Evolutionary conservation across 2,113 vertebrate genomes (phyloP), one percentile per base, ranked within the genome.

Genomic region (Aegithalos caudatus): DNA sequence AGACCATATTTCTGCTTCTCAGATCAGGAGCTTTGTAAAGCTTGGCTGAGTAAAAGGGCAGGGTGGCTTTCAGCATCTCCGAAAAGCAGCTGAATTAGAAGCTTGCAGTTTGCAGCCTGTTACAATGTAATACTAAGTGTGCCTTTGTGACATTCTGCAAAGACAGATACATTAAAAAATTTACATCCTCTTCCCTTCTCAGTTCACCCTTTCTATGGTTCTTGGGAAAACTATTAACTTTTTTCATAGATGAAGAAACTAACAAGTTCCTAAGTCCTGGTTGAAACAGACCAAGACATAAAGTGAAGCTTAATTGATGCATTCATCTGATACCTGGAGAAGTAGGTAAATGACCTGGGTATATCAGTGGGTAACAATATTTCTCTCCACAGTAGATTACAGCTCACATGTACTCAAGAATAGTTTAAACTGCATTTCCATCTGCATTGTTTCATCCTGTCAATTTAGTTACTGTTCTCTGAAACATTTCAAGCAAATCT

Each of bases 351-450:
- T 60, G 33, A 40, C 33, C 11, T 58, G 74, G 4, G 24, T 69
- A 1, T 72, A 24, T 28, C 23, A 45, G 13, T 54, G 35, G n/a
- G 35, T 47, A 54, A 8, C 33, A 47, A n/a, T 51, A 65, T 61
- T 86, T 81, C 12, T 65, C 23, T 86, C 12, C 28, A 28, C 42
- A 8, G 16, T 78, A 51, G 57, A 29, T 66, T 66, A 6, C 42
- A 51, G 35, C 8, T 79, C 47, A 69, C 61, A 22, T 44, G 17
- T 60, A 48, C 48, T 71, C 29, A 50, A 31, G 24, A 85, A 35
- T 8, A 73, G 31, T 88, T 88, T 66, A 73, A 93, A n/a, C n/a
- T 85, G 44, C 14, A 27, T 85, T 93, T 90, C 38, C 21, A 44
- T 87, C 35, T 94, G 61, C 40, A 3, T 77, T 35, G 45, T 91